phyloP scores from a whole-genome alignment of 2,888 invertebrate species.

The Hypena proboscidalis region DNA sequence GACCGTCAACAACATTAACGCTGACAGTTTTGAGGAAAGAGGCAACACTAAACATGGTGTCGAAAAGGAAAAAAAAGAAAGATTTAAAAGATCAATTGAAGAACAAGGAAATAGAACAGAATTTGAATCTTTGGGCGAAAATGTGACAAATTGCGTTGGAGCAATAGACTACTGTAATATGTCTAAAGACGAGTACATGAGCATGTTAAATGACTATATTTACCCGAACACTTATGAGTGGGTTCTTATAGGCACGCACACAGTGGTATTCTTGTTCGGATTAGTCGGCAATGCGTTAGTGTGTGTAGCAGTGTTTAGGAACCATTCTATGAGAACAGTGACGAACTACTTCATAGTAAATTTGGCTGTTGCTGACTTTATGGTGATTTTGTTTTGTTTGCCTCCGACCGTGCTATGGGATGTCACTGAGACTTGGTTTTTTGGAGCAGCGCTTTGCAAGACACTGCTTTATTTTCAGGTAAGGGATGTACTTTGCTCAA shows the following conservation, averaged over 20 bases:
- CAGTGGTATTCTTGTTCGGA: slow-evolving; percentile 91
- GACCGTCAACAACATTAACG: not conserved
- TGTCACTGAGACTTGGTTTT: slow-evolving; percentile 96
- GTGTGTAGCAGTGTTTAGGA: slow-evolving; percentile 94
- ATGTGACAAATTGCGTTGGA: slow-evolving; percentile 65
- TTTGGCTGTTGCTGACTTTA: slow-evolving; percentile 93
- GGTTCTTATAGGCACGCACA: slow-evolving; percentile 90
- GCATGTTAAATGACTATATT: slow-evolving; percentile 87
- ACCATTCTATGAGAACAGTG: slow-evolving; percentile 95
- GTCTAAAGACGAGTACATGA: slow-evolving; percentile 85
- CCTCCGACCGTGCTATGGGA: slow-evolving; percentile 96
- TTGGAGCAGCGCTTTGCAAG: slow-evolving; percentile 93
- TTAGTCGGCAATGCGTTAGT: slow-evolving; percentile 95
- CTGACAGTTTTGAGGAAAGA: slow-evolving; percentile 15
- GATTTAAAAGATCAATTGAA: slow-evolving; percentile 19
- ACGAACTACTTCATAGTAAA: slow-evolving; percentile 97
- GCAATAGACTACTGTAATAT: slow-evolving; percentile 75
- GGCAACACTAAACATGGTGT: not conserved
- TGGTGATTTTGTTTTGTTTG: slow-evolving; percentile 95
- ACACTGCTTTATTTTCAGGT: slow-evolving; percentile 96
- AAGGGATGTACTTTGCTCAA: slow-evolving; percentile 19
- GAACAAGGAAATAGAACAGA: slow-evolving; percentile 6
- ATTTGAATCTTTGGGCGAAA: too few species aligned
- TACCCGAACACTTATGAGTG: slow-evolving; percentile 91
- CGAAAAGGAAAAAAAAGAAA: slow-evolving; percentile 6